Evolutionary conservation across 2,888 invertebrate species (phyloP).

Genomic region (Melanchra persicariae): DNA sequence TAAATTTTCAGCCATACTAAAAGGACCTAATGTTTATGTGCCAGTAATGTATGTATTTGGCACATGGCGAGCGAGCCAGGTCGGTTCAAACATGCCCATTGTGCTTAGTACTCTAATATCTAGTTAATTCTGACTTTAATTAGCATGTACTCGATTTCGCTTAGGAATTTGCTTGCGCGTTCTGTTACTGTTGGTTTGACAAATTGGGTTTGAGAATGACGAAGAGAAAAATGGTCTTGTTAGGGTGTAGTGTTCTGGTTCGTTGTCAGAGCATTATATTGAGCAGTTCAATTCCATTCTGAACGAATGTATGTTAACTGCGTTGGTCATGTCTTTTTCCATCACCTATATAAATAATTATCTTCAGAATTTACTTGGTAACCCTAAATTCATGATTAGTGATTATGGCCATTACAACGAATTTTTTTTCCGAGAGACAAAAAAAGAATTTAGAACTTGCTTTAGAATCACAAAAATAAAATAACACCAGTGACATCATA

Average conservation of each 20-base stretch:
- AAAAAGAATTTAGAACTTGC: too few species aligned
- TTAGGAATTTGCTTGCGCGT: slow-evolving; percentile 42
- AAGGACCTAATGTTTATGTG: slow-evolving; percentile 48
- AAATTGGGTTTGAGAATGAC: slow-evolving; percentile 19
- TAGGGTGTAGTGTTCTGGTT: neutral
- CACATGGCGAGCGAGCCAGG: slow-evolving; percentile 75
- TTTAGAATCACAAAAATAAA: too few species aligned
- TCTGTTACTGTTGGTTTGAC: slow-evolving; percentile 25
- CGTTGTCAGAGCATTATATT: too few species aligned
- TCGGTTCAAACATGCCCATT: slow-evolving; percentile 66
- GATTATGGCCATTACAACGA: too few species aligned
- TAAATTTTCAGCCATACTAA: slow-evolving; percentile 62
- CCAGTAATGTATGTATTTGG: slow-evolving; percentile 80
- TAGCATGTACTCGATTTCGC: slow-evolving; percentile 49
- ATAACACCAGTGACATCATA: too few species aligned
- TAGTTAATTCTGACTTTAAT: slow-evolving; percentile 58
- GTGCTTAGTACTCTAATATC: slow-evolving; percentile 57
- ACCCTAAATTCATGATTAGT: too few species aligned
- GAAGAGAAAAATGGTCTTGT: neutral
- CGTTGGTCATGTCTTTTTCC: too few species aligned
- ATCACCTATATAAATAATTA: too few species aligned
- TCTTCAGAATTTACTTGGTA: too few species aligned
- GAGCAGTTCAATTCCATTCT: too few species aligned
- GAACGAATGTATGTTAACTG: too few species aligned
- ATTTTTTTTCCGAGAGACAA: too few species aligned